Percentiles rank a stretch among this genome's conserved stretches.
Conservation (phyloP, 2,888 invertebrate species). For the Cheilosia soror region DNA sequence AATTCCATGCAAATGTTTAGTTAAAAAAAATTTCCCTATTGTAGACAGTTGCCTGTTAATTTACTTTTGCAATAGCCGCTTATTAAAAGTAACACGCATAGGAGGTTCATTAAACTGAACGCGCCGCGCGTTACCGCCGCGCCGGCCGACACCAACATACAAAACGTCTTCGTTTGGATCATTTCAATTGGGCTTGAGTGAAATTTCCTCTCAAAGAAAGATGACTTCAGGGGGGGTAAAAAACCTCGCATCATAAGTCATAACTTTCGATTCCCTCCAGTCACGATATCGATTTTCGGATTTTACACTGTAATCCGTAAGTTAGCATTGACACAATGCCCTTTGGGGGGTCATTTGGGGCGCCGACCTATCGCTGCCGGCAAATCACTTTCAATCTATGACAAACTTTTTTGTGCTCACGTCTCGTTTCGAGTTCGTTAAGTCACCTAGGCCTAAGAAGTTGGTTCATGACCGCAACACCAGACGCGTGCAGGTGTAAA, state of each 20-base stretch:
- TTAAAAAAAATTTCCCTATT: constrained; percentile 1
- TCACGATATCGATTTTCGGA: constrained; percentile 44
- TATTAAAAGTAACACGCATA: constrained; percentile 16
- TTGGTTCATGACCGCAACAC: background rate
- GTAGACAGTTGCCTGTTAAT: background rate
- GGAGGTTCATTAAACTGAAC: constrained; percentile 43
- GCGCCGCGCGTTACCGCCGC: too few relatives aligned
- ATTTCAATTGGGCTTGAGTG: constrained; percentile 35
- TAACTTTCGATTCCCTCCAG: constrained; percentile 63
- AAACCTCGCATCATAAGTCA: constrained; percentile 13
- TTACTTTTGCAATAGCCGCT: constrained; percentile 11
- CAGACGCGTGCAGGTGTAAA: constrained; percentile 1
- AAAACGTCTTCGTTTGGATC: constrained; percentile 27
- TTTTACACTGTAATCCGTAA: background rate
- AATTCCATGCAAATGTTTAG: too few relatives aligned
- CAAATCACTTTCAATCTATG: constrained; percentile 45
- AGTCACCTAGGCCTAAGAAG: constrained; percentile 28
- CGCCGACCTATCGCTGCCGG: background rate
- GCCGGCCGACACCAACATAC: background rate
- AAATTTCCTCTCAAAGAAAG: constrained; percentile 31
- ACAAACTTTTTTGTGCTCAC: constrained; percentile 23
- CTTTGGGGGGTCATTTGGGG: constrained; percentile 40
- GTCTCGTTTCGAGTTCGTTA: constrained; percentile 38
- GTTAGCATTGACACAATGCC: constrained; percentile 55
- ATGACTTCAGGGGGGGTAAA: background rate